Evolutionary conservation across 2,888 invertebrate genomes (phyloP).

Genomic region (Yponomeuta evonymella): DNA sequence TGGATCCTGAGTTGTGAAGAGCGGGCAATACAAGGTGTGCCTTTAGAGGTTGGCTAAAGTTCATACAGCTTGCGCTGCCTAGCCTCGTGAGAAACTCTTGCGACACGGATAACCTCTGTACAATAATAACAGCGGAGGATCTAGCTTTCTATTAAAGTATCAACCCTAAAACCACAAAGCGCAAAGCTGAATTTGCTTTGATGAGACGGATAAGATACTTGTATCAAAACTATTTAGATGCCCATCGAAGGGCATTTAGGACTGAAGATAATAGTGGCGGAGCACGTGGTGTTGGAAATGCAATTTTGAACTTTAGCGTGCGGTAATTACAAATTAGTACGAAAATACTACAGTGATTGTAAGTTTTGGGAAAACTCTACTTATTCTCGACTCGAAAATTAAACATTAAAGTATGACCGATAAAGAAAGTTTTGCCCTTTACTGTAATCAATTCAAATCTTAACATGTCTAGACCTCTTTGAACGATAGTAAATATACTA

Average conservation of each 20-base stretch:
- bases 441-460: neutral
- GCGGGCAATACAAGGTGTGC: slow-evolving; percentile 15
- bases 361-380: no score
- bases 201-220: neutral
- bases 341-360: neutral
- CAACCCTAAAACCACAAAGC: neutral
- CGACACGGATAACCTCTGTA: neutral
- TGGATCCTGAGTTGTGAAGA: slow-evolving; percentile 11
- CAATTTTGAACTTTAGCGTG: slow-evolving; percentile 1
- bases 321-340: neutral
- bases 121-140: neutral
- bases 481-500: no score
- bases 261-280: neutral
- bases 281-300: slow-evolving; percentile 4
- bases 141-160: slow-evolving; percentile 11
- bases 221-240: slow-evolving; percentile 3
- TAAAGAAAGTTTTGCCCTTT: neutral
- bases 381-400: neutral
- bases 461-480: neutral
- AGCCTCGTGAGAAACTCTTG: slow-evolving; percentile 22
- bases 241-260: slow-evolving; percentile 3
- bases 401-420: neutral
- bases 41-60: slow-evolving; percentile 48
- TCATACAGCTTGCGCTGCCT: slow-evolving; percentile 36
- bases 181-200: neutral